Percentiles rank a stretch among this genome's conserved stretches.
phyloP scores from a whole-genome alignment of 2,113 vertebrate genomes.

The Acrocephalus kingi region DNA sequence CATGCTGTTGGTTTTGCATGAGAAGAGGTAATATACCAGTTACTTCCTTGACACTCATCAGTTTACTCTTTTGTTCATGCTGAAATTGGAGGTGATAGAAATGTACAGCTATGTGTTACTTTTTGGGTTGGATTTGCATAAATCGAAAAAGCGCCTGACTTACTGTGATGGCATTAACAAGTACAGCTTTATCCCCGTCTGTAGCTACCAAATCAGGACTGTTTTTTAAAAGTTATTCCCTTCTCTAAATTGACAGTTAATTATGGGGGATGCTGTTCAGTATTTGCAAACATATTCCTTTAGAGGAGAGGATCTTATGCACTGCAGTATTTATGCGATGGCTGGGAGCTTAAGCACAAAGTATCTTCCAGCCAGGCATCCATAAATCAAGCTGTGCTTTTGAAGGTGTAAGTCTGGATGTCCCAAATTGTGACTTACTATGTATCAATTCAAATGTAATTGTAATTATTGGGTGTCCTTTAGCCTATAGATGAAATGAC shows the following conservation, averaged over 20 bases:
- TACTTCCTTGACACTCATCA: conserved; percentile 12
- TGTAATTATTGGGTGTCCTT: neutral
- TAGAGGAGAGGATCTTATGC: neutral
- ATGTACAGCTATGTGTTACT: neutral
- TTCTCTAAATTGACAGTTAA: neutral
- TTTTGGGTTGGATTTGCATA: neutral
- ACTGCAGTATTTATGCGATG: neutral
- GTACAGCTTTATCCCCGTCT: neutral
- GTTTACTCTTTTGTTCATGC: conserved; percentile 39
- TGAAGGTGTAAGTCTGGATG: neutral
- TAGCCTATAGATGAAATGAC: neutral
- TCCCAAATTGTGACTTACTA: neutral
- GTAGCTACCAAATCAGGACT: neutral
- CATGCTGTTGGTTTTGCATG: neutral
- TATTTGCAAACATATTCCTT: neutral
- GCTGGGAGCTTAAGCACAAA: neutral
- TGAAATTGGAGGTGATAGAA: conserved; percentile 18
- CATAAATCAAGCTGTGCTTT: neutral
- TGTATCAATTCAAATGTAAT: neutral
- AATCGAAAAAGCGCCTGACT: neutral
- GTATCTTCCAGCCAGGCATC: neutral
- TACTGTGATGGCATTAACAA: neutral
- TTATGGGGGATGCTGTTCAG: neutral
- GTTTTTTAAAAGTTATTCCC: neutral
- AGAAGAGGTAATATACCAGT: neutral